Percentiles rank a stretch among this genome's conserved stretches.
phyloP scores from a whole-genome alignment of 2,797 vertebrate species.

The Argentina silus region DNA sequence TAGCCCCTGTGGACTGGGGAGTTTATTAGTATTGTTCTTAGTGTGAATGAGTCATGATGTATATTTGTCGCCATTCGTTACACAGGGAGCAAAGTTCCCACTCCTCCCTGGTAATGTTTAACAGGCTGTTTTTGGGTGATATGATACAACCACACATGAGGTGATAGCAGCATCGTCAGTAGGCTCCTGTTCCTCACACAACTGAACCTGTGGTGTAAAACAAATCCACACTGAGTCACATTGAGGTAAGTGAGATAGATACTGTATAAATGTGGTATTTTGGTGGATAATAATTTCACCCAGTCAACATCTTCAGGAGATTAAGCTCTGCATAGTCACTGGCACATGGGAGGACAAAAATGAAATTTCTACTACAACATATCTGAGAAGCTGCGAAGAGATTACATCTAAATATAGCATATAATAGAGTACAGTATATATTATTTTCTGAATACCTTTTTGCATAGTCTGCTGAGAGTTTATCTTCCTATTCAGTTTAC shows the following conservation, averaged over 20 bases:
- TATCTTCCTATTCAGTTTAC: no score
- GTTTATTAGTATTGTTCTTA: slow-evolving; percentile 53
- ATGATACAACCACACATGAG: slow-evolving; percentile 29
- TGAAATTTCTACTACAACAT: background rate
- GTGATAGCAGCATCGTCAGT: slow-evolving; percentile 21
- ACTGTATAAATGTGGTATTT: background rate
- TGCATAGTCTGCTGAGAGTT: background rate
- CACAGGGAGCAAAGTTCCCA: slow-evolving; percentile 61
- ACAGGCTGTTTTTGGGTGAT: slow-evolving; percentile 57
- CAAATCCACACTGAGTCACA: slow-evolving; percentile 31
- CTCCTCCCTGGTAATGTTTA: slow-evolving; percentile 73
- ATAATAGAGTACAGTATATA: background rate
- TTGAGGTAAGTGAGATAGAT: slow-evolving; percentile 58
- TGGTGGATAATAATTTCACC: background rate
- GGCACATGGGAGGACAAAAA: background rate
- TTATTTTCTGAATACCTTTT: background rate
- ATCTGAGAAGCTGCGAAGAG: background rate
- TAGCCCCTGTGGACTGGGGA: slow-evolving; percentile 31
- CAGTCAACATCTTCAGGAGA: background rate
- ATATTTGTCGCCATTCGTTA: slow-evolving; percentile 40
- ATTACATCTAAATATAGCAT: no score
- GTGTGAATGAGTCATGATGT: slow-evolving; percentile 44
- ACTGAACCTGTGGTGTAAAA: background rate
- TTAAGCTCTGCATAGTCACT: background rate
- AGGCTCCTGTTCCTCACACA: background rate